Percentiles rank a stretch among this genome's conserved stretches.
Conservation (phyloP, 64 coral and sea anemone genomes). For the Montipora capricornis region DNA sequence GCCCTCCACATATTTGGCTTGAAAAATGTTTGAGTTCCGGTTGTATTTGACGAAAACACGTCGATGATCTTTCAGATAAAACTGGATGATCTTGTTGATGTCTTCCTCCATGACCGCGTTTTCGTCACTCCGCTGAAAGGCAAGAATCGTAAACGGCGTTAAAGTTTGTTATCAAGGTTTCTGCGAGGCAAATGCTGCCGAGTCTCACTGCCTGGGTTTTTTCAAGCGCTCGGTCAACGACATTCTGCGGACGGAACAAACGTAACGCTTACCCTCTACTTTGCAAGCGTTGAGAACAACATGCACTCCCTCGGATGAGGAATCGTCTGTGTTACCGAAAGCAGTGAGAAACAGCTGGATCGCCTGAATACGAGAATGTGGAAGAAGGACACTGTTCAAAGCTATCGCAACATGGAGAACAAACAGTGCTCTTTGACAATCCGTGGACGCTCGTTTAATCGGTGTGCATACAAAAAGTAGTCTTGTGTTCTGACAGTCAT, state of each 20-base stretch:
- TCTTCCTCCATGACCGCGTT: constrained; percentile 58
- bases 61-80: constrained; percentile 86
- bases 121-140: constrained; percentile 77
- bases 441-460: neutral
- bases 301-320: neutral
- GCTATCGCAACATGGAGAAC: neutral
- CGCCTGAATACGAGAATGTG: neutral
- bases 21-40: constrained; percentile 41
- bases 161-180: neutral
- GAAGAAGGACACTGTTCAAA: neutral
- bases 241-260: no score
- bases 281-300: no score
- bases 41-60: constrained; percentile 93
- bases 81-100: constrained; percentile 88
- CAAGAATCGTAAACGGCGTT: neutral
- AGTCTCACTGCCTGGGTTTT: neutral
- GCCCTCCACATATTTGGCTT: constrained; percentile 57
- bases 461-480: neutral
- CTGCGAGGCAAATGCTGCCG: neutral
- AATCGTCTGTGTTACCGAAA: neutral
- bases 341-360: neutral
- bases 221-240: neutral
- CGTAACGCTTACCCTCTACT: no score
- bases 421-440: no score
- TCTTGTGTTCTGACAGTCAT: neutral